Evolutionary conservation across 2,113 vertebrate species (phyloP).

Genomic region (Oreochromis tanganicae): DNA sequence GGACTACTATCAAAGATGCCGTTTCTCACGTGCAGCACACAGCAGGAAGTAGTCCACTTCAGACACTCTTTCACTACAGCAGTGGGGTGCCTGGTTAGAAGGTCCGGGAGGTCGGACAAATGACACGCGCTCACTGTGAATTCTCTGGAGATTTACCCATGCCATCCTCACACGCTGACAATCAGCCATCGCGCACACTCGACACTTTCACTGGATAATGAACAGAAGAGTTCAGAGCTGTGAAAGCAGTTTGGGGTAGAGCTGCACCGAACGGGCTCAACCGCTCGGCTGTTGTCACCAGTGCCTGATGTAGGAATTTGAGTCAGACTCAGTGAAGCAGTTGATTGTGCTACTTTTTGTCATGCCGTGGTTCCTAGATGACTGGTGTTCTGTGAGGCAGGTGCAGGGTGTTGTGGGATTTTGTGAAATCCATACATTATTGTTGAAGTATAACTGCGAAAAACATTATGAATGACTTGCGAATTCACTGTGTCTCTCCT

Average conservation of each 20-base stretch:
- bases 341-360: background rate
- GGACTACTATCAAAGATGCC: background rate
- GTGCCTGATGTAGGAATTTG: background rate
- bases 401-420: background rate
- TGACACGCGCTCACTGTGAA: background rate
- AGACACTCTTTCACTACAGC: background rate
- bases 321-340: background rate
- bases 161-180: background rate
- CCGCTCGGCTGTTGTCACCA: background rate
- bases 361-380: background rate
- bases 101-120: background rate
- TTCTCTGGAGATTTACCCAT: background rate
- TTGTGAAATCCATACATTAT: background rate
- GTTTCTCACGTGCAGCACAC: background rate
- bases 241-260: background rate
- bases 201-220: background rate
- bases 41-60: background rate
- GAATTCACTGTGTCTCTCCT: background rate
- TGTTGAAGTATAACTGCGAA: background rate
- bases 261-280: background rate
- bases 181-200: background rate
- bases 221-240: background rate
- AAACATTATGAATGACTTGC: background rate
- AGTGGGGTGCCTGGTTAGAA: background rate
- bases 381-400: background rate